Evolutionary conservation across 2,113 vertebrate species (phyloP).

Genomic region (Pitta sordida): DNA sequence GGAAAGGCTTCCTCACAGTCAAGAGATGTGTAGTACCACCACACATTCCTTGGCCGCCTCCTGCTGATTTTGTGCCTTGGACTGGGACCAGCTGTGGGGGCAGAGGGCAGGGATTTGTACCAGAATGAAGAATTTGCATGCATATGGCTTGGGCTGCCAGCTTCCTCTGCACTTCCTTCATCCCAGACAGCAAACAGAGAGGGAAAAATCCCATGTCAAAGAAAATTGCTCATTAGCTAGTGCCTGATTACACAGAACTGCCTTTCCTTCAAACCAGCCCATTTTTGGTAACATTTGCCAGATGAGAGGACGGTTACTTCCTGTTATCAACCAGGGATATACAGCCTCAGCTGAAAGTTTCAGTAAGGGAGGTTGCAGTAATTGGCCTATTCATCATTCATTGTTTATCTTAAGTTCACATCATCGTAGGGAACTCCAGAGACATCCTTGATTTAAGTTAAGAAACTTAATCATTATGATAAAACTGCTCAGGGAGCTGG

Average conservation of each 20-base stretch:
- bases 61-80: background rate
- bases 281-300: background rate
- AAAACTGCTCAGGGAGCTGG: conserved; percentile 22
- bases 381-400: conserved; percentile 56
- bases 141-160: fast-evolving
- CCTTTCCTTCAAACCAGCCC: background rate
- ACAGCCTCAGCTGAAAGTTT: background rate
- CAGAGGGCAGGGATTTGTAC: background rate
- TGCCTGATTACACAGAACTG: background rate
- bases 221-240: background rate
- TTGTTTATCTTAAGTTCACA: conserved; percentile 58
- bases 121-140: fast-evolving
- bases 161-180: background rate
- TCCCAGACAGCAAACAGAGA: background rate
- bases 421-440: background rate
- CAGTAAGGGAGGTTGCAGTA: background rate
- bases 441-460: conserved; percentile 49
- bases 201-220: background rate
- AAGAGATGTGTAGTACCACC: background rate
- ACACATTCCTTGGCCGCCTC: background rate
- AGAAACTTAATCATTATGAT: conserved; percentile 57
- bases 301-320: background rate
- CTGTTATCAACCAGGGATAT: conserved; percentile 15
- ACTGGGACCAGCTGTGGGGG: fast-evolving
- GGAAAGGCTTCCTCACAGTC: background rate